These are phyloP conservation scores for Trissoscelio sp. DNA, from an alignment of 2,888 invertebrate genomes.

Conservation along the genomic window DNA sequence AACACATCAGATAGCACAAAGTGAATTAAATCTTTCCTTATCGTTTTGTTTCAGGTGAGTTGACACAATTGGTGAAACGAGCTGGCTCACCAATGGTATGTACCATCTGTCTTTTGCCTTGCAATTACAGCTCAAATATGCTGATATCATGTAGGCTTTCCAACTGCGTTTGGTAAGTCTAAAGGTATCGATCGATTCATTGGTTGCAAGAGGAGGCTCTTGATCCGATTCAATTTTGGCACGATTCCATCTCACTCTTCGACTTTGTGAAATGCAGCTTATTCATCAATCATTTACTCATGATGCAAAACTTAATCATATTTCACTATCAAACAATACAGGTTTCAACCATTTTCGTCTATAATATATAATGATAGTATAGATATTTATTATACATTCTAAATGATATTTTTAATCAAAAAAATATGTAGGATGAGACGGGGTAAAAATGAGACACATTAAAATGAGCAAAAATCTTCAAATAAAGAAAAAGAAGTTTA, in stretches of 20 bases:
- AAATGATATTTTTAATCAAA: too few relatives aligned
- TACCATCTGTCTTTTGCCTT: conserved; percentile 47
- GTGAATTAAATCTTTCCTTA: conserved; percentile 47
- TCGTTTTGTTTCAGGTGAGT: conserved; percentile 67
- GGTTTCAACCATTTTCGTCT: conserved; percentile 21
- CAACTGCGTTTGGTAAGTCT: conserved; percentile 59
- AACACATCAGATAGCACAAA: background rate
- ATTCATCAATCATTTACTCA: conserved; percentile 59
- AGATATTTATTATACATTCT: too few relatives aligned
- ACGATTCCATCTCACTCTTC: conserved; percentile 63
- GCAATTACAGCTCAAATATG: conserved; percentile 67
- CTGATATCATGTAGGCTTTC: conserved; percentile 61
- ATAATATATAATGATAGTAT: conserved; percentile 4
- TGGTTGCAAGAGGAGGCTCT: conserved; percentile 61
- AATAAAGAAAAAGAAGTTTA: too few relatives aligned
- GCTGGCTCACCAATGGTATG: conserved; percentile 23
- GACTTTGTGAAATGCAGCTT: conserved; percentile 60
- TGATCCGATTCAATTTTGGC: conserved; percentile 69
- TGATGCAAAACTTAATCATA: conserved; percentile 48
- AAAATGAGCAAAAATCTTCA: too few relatives aligned
- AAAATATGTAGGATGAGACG: background rate
- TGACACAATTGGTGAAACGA: conserved; percentile 45
- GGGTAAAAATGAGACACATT: too few relatives aligned
- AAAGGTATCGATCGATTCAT: conserved; percentile 57
- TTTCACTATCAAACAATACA: conserved; percentile 38